Evolutionary conservation across 2,888 invertebrate species (phyloP), one percentile per base, ranked within the genome.

Genomic region (Choristoneura rosaceana): DNA sequence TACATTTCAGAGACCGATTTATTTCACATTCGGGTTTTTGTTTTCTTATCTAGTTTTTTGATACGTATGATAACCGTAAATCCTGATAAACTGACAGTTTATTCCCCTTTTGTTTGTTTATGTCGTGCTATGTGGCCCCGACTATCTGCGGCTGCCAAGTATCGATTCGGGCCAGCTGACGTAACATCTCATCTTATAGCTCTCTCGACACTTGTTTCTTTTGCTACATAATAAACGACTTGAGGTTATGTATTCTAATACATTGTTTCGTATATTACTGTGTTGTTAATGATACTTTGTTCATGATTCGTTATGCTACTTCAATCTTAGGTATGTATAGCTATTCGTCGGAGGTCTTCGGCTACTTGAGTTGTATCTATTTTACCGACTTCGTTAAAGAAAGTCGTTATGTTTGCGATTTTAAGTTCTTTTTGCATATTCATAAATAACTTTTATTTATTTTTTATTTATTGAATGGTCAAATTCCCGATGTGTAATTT

Each of bases 161-260:
- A 73, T 73, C 73, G 73, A 73, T 73, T 69, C 58, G 64, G 64
- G 59, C 60, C 60, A 55, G 68, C 64, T 69, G 71, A 73, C 71
- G 71, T 73, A 73, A 73, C 59, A 43, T n/a, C 58, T 34, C 61
- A 55, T 71, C 45, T 59, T 38, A 33, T 62, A 45, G 52, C 69
- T 52, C 52, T 41, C 50, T 45, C 33, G 43, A 60, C 59, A 47
- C 47, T 55, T 25, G 15, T 69, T 62, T 70, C 47, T 55, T 55
- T 55, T 25, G 17, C 25, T 55, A 55, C 55, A 7, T 55, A 25
- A 9, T 25, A 25, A 55, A 55, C 25, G 9, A 10, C 15, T 17
- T 3, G 12, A 25, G 25, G 25, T 55, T 15, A 52, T 52, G 17
- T 17, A n/a, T 52, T 17, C 8, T 9, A 52, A 17, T 52, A 52